A percentile compares a stretch with the other conserved stretches of the same genome.
Conservation (phyloP, 2,113 vertebrate species). For the Ammodytes marinus region DNA sequence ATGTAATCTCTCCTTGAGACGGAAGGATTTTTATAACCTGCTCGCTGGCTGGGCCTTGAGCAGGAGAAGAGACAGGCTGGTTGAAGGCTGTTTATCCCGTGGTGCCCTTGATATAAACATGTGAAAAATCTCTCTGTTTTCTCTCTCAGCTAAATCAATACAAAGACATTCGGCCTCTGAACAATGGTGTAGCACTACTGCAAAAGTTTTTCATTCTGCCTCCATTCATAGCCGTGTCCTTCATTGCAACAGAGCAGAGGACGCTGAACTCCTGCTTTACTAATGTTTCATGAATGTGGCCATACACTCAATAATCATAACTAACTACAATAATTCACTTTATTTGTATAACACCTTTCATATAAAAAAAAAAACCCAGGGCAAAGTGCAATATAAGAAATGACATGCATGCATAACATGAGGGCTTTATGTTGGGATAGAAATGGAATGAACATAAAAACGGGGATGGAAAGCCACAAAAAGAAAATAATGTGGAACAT, state of each 20-base stretch:
- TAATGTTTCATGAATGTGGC: conserved; percentile 54
- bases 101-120: conserved; percentile 83
- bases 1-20: conserved; percentile 84
- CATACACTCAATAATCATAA: conserved; percentile 32
- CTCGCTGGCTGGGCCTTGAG: conserved; percentile 77
- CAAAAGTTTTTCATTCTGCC: conserved; percentile 76
- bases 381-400: no score
- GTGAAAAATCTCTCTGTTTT: conserved; percentile 81
- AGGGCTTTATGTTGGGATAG: no score
- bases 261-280: conserved; percentile 51
- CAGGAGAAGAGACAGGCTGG: conserved; percentile 76
- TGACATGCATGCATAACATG: no score
- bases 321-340: no score
- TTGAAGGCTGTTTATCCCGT: conserved; percentile 81
- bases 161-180: conserved; percentile 76
- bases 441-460: no score
- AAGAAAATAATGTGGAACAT: no score
- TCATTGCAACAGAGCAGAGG: conserved; percentile 43
- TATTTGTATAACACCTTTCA: no score
- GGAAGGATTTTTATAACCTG: conserved; percentile 81
- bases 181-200: conserved; percentile 65
- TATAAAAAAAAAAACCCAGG: no score
- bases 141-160: conserved; percentile 80
- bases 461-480: no score
- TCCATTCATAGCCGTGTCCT: conserved; percentile 70